Conservation (phyloP, 1,140 invertebrate genomes). For the Musca vetustissima region DNA sequence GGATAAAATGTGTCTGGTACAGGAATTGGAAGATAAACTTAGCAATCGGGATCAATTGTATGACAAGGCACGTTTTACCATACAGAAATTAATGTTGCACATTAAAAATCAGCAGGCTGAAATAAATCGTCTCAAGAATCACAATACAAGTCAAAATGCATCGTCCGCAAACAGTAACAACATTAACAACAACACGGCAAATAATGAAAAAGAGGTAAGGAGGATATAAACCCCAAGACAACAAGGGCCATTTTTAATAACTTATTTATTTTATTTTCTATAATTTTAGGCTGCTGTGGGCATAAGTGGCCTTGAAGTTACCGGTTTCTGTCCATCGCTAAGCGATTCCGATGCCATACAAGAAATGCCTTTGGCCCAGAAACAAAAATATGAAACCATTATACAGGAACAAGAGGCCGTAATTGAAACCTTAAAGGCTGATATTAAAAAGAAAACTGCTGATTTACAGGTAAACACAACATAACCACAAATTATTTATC, state of each 20-base stretch:
- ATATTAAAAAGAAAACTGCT: slow-evolving; percentile 64
- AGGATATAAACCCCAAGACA: neutral
- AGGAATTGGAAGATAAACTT: slow-evolving; percentile 43
- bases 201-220: slow-evolving; percentile 9
- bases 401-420: slow-evolving; percentile 36
- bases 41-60: slow-evolving; percentile 40
- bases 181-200: neutral
- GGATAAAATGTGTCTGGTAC: slow-evolving; percentile 42
- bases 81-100: slow-evolving; percentile 49
- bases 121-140: slow-evolving; percentile 34
- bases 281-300: slow-evolving; percentile 8
- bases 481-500: no score
- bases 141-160: neutral
- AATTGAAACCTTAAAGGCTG: slow-evolving; percentile 61
- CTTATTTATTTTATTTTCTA: neutral
- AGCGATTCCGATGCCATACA: slow-evolving; percentile 41
- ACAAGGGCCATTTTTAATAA: neutral
- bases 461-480: slow-evolving; percentile 60
- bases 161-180: neutral
- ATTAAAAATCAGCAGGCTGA: slow-evolving; percentile 45
- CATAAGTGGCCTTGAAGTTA: slow-evolving; percentile 4
- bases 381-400: slow-evolving; percentile 37
- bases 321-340: slow-evolving; percentile 31
- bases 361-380: slow-evolving; percentile 35
- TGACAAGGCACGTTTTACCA: slow-evolving; percentile 44